Conservation (phyloP, 2,888 invertebrate genomes). For the Meta bourneti region DNA sequence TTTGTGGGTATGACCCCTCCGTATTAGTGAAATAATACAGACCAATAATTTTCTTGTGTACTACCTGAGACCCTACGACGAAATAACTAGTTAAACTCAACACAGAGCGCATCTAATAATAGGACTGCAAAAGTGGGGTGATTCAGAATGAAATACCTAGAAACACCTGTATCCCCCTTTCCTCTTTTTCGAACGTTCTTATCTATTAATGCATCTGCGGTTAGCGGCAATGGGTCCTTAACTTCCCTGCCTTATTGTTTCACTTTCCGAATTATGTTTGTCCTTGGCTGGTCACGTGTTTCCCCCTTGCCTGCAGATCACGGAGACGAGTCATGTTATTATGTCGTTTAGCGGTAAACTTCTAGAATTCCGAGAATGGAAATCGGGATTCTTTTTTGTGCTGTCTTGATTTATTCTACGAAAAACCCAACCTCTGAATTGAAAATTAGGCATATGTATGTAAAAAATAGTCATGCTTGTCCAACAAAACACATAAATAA, state of each 20-base stretch:
- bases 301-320: background rate
- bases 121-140: background rate
- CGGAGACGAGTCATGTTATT: background rate
- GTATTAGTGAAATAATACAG: too few relatives aligned
- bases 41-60: too few relatives aligned
- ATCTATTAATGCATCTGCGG: conserved; percentile 46
- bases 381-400: background rate
- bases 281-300: conserved; percentile 18
- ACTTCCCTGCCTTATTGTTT: conserved; percentile 42
- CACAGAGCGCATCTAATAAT: background rate
- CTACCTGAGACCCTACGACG: too few relatives aligned
- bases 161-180: conserved; percentile 14
- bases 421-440: background rate
- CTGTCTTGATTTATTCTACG: background rate
- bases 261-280: conserved; percentile 22
- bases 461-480: too few relatives aligned
- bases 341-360: conserved; percentile 1
- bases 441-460: too few relatives aligned
- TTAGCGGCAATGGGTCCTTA: conserved; percentile 24
- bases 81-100: background rate
- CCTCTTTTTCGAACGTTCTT: background rate
- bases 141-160: background rate
- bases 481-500: too few relatives aligned
- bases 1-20: too few relatives aligned
- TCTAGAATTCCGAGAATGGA: conserved; percentile 5